phyloP scores from a whole-genome alignment of 2,888 invertebrate species.

The Hirudinaria manillensis region DNA sequence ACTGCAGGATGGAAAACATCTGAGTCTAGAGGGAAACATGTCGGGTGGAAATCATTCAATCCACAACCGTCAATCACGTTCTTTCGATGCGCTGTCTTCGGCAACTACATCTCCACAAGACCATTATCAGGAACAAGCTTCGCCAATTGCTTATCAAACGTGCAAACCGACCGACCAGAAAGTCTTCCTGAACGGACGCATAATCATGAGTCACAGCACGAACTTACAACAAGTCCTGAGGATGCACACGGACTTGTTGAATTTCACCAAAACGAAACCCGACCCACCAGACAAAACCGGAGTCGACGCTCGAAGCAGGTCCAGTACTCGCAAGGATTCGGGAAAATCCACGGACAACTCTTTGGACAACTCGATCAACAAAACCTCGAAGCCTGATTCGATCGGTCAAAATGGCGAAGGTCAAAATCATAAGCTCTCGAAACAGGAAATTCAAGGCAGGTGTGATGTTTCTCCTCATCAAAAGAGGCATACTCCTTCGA shows the following conservation, averaged over 20 bases:
- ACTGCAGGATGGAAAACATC: conserved; percentile 10
- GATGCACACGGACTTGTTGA: conserved; percentile 19
- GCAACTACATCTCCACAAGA: not conserved
- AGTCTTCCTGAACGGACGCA: conserved; percentile 26
- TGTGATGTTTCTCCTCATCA: not conserved
- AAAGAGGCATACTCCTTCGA: not conserved
- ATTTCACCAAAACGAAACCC: not conserved
- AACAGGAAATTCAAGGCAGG: no score
- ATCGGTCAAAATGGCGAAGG: not conserved
- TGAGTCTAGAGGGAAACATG: not conserved
- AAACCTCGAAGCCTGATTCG: not conserved
- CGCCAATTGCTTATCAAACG: not conserved
- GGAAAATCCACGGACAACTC: not conserved
- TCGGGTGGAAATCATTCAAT: conserved; percentile 3
- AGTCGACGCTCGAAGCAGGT: not conserved
- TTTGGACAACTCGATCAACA: not conserved
- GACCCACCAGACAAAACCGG: not conserved
- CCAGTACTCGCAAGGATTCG: not conserved
- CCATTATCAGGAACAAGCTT: not conserved
- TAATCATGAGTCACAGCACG: conserved; percentile 29
- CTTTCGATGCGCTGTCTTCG: conserved; percentile 24
- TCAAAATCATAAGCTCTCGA: not conserved
- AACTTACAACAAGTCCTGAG: conserved; percentile 28
- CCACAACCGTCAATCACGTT: conserved; percentile 4
- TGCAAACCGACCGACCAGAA: conserved; percentile 29